phyloP scores from a whole-genome alignment of 2,888 invertebrate species.

The Ypsolopha sequella region DNA sequence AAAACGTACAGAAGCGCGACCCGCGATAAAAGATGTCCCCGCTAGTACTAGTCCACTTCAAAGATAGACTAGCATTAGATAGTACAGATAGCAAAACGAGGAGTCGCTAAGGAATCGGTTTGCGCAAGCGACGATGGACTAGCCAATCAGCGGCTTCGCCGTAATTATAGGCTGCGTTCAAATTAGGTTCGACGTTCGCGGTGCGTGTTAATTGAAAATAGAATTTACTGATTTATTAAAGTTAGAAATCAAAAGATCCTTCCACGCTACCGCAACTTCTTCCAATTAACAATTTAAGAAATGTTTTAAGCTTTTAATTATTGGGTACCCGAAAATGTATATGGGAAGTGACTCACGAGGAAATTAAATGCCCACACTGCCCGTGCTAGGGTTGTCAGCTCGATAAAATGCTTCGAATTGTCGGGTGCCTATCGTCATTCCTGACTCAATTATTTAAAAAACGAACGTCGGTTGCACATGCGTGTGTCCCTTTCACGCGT shows the following conservation, averaged over 20 bases:
- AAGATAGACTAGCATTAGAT: constrained; percentile 44
- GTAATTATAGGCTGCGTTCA: constrained; percentile 61
- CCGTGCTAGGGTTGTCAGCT: constrained; percentile 53
- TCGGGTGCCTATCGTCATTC: constrained; percentile 64
- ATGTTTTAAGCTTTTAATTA: background rate
- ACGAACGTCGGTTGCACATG: constrained; percentile 43
- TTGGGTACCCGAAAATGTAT: background rate
- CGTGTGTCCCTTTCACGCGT: constrained; percentile 38
- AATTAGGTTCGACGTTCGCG: constrained; percentile 56
- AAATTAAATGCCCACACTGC: constrained; percentile 53
- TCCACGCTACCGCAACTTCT: constrained; percentile 2
- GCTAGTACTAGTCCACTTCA: constrained; percentile 43
- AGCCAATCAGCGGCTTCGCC: constrained; percentile 45
- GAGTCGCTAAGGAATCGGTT: constrained; percentile 29
- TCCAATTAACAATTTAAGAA: constrained; percentile 15
- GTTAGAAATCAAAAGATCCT: background rate
- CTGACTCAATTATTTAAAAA: constrained; percentile 66
- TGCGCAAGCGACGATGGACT: constrained; percentile 21
- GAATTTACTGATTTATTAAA: constrained; percentile 29
- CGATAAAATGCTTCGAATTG: constrained; percentile 59
- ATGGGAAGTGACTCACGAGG: constrained; percentile 35
- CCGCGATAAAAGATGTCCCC: constrained; percentile 62
- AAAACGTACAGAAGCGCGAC: constrained; percentile 48
- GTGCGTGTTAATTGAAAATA: constrained; percentile 56
- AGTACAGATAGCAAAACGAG: constrained; percentile 29